Base-by-base conservation (phyloP, 2,113 vertebrate species). In the Notothenia rossii region DNA sequence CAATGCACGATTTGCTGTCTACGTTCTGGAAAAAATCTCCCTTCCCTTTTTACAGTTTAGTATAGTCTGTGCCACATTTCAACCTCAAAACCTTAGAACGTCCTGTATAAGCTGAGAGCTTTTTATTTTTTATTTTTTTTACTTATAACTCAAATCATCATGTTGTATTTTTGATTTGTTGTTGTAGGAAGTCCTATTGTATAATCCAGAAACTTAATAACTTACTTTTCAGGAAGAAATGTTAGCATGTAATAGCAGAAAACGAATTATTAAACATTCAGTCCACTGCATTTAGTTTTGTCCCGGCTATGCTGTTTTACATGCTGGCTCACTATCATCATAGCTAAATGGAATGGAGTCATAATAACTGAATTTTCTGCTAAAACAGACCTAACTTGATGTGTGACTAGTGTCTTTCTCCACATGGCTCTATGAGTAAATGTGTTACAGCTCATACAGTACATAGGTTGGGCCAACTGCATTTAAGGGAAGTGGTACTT, bases 401-500 rank as follows among this genome's bases (percentile, higher is more conserved):
- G 29, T 29, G 29, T 29, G 36, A n/a, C 11, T 69, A 29, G 18
- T 40, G 13, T 72, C 43, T 2, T 22, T 29, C 25, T n/a, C 20
- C 7, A 40, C 36, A 17, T 55, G 54, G 43, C 18, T 6, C 10
- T n/a, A 3, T 68, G 4, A 18, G 3, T 29, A 17, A 1, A 68
- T 43, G 49, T 56, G 11, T 63, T 59, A 45, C 36, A 73, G 22
- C 45, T 48, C 29, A 1, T n/a, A 1, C 25, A 25, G 25, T 2
- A 3, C 1, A 13, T 61, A 65, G 18, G 17, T 22, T 20, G 10
- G n/a, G 5, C 6, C 18, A 49, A 13, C 22, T 76, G n/a, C 46
- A 59, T 46, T 70, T 46, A 48, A 75, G 83, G 65, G 58, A 85
- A 87, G 65, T 53, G 49, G 5, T n/a, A 1, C 9, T 85, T 82